Percentiles rank a stretch among this genome's conserved stretches.
These are phyloP conservation scores for Cairina moschata DNA, from an alignment of 2,113 vertebrate species.

Conservation along the genomic window DNA sequence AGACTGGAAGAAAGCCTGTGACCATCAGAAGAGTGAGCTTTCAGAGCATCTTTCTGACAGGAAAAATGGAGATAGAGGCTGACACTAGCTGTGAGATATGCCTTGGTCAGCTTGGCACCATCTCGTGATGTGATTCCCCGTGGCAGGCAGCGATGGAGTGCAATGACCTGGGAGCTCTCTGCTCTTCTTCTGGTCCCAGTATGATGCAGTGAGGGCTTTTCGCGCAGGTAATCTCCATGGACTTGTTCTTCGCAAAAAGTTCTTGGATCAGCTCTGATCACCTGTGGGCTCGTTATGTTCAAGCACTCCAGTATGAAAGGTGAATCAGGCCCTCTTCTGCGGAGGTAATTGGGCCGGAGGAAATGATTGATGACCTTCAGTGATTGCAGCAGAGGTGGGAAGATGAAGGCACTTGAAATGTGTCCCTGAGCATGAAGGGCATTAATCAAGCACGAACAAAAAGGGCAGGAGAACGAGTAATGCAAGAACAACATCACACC, in stretches of 20 bases:
- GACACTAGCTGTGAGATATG: neutral
- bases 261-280: neutral
- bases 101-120: neutral
- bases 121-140: neutral
- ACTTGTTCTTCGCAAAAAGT: neutral
- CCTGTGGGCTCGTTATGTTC: neutral
- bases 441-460: constrained; percentile 16
- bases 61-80: neutral
- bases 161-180: neutral
- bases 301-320: neutral
- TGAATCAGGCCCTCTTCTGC: neutral
- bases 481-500: rapidly evolving
- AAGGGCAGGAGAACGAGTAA: neutral
- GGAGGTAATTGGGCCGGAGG: neutral
- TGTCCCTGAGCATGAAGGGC: neutral
- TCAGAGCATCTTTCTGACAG: neutral
- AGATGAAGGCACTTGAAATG: neutral
- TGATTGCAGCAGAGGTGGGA: neutral
- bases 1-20: neutral
- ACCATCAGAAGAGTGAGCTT: neutral
- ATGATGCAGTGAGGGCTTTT: neutral
- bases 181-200: neutral
- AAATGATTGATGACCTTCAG: neutral
- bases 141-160: neutral
- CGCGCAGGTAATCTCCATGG: neutral